A percentile compares a stretch with the other conserved stretches of the same genome.
Evolutionary conservation across 2,888 invertebrate genomes (phyloP).

Genomic region (Rotaria magnacalcarata): DNA sequence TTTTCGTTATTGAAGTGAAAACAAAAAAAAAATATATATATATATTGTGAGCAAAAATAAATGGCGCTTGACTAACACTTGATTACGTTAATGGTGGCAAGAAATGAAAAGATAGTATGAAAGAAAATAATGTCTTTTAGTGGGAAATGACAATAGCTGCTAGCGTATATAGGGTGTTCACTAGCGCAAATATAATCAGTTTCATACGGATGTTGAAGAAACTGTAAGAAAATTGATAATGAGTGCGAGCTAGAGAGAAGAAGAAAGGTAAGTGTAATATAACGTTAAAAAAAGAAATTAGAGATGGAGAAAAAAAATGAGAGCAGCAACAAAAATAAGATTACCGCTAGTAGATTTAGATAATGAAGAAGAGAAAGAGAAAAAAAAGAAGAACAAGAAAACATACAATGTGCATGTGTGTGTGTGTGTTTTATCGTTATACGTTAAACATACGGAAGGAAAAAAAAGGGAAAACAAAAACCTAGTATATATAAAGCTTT

Average conservation of each 20-base stretch:
- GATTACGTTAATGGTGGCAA: neutral
- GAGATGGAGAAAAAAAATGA: neutral
- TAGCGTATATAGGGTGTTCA: neutral
- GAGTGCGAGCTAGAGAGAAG: neutral
- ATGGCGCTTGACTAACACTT: neutral
- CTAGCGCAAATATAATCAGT: neutral
- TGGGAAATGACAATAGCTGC: neutral
- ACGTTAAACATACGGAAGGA: neutral
- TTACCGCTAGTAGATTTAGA: neutral
- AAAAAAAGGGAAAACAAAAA: neutral
- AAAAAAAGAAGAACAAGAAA: neutral
- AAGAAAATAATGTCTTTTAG: neutral
- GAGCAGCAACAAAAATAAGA: neutral
- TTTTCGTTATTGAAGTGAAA: neutral
- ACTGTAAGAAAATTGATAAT: neutral
- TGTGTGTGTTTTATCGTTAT: neutral
- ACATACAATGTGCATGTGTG: neutral
- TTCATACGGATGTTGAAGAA: neutral
- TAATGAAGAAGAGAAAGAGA: neutral
- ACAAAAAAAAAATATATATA: neutral
- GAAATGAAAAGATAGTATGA: neutral
- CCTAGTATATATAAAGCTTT: neutral
- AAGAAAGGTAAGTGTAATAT: neutral
- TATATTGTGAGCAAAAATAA: neutral
- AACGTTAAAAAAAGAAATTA: neutral